phyloP scores from a whole-genome alignment of 2,113 vertebrate species.

The Herpetotheres cachinnans region DNA sequence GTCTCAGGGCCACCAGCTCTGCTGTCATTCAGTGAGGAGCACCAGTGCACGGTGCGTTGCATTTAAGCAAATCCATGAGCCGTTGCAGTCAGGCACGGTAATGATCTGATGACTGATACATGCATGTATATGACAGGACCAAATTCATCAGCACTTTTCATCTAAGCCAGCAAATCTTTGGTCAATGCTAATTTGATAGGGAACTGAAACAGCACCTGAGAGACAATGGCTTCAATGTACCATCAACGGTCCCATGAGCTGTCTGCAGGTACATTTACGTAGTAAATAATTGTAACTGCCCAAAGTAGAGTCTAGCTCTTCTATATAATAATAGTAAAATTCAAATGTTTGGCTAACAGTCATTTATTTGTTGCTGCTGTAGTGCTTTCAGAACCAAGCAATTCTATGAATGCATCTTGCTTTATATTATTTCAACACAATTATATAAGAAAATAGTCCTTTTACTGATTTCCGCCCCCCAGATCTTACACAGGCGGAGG shows the following conservation, averaged over 20 bases:
- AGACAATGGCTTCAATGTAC: neutral
- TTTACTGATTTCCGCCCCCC: neutral
- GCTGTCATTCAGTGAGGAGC: neutral
- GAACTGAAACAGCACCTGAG: neutral
- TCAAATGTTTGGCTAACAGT: neutral
- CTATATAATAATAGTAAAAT: neutral
- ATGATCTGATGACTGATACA: neutral
- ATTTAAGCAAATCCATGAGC: neutral
- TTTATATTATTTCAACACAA: neutral
- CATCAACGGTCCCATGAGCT: neutral
- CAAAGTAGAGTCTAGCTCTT: neutral
- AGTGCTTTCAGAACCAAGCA: neutral
- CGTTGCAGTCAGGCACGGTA: neutral
- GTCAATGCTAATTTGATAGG: neutral
- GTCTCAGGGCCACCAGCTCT: neutral
- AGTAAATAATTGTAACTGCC: neutral
- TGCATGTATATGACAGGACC: accelerated
- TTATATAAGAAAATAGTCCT: neutral
- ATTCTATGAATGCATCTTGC: neutral
- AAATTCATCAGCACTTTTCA: neutral
- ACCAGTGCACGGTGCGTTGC: neutral
- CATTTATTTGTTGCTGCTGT: neutral
- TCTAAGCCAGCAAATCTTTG: neutral
- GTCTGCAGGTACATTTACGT: neutral
- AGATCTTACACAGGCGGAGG: neutral